phyloP scores from a whole-genome alignment of 2,888 invertebrate genomes.

The Lathronympha strigana region DNA sequence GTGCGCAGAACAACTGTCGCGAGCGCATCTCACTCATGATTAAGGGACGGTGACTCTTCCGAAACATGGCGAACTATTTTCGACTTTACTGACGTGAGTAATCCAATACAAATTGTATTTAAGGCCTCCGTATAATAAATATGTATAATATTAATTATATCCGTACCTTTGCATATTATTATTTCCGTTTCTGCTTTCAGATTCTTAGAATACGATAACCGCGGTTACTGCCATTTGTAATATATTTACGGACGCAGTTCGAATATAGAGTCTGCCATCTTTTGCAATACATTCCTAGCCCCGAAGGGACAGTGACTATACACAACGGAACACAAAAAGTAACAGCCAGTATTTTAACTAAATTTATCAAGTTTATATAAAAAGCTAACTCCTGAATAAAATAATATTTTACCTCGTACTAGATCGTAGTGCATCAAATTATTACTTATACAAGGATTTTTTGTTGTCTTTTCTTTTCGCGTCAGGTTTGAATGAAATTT shows the following conservation, averaged over 20 bases:
- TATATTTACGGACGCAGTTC: conserved; percentile 5
- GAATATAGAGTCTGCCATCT: conserved; percentile 26
- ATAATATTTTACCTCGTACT: too few relatives aligned
- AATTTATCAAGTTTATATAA: neutral
- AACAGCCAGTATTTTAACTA: neutral
- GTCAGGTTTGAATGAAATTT: too few relatives aligned
- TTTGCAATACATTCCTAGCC: conserved; percentile 28
- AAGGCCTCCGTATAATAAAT: neutral
- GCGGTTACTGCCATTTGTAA: neutral
- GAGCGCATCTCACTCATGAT: too few relatives aligned
- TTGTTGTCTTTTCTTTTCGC: too few relatives aligned
- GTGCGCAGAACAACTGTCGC: too few relatives aligned
- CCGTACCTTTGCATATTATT: neutral
- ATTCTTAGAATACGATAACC: neutral
- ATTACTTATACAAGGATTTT: too few relatives aligned
- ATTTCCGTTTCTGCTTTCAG: neutral
- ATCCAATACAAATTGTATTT: too few relatives aligned
- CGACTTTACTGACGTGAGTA: too few relatives aligned
- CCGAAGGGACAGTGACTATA: neutral
- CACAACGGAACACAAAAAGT: neutral
- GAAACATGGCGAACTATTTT: too few relatives aligned
- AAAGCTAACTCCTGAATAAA: too few relatives aligned
- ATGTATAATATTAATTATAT: neutral
- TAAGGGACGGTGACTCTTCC: too few relatives aligned
- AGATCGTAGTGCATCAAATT: too few relatives aligned